A percentile compares a stretch with the other conserved stretches of the same genome.
phyloP scores from a whole-genome alignment of 1,140 invertebrate genomes.

The Zaprionus ornatus region DNA sequence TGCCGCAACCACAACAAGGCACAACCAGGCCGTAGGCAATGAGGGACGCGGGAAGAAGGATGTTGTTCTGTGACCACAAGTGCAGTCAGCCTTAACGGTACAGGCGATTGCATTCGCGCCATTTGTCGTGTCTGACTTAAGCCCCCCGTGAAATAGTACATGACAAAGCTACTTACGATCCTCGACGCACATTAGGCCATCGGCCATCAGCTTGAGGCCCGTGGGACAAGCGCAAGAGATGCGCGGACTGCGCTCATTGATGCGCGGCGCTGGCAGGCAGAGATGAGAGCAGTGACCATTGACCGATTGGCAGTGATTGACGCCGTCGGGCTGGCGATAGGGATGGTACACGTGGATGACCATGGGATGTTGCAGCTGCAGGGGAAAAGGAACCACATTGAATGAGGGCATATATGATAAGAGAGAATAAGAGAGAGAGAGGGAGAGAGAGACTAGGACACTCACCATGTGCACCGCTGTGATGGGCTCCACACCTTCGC shows the following conservation, averaged over 20 bases:
- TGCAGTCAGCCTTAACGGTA: constrained; percentile 94
- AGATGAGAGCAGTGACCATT: constrained; percentile 97
- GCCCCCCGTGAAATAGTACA: constrained; percentile 92
- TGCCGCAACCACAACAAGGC: constrained; percentile 88
- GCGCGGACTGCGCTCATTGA: constrained; percentile 89
- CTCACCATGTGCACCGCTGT: constrained; percentile 89
- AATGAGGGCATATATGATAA: background rate
- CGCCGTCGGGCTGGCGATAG: constrained; percentile 94
- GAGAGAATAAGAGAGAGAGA: background rate
- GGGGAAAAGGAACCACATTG: background rate
- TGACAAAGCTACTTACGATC: constrained; percentile 96
- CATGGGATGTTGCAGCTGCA: constrained; percentile 94
- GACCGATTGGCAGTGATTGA: constrained; percentile 95
- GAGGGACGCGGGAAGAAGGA: background rate
- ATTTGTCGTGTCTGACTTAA: constrained; percentile 91
- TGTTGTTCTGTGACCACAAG: constrained; percentile 84
- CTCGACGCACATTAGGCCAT: constrained; percentile 93
- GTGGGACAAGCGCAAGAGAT: constrained; percentile 95
- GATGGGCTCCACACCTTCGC: constrained; percentile 89
- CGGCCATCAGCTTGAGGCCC: constrained; percentile 89
- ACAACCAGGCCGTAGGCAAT: constrained; percentile 83
- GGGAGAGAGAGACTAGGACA: background rate
- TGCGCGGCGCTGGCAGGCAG: constrained; percentile 93
- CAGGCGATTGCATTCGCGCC: constrained; percentile 91
- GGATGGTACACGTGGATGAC: constrained; percentile 97